phyloP scores from a whole-genome alignment of 2,113 vertebrate species.

The Anas platyrhynchos region DNA sequence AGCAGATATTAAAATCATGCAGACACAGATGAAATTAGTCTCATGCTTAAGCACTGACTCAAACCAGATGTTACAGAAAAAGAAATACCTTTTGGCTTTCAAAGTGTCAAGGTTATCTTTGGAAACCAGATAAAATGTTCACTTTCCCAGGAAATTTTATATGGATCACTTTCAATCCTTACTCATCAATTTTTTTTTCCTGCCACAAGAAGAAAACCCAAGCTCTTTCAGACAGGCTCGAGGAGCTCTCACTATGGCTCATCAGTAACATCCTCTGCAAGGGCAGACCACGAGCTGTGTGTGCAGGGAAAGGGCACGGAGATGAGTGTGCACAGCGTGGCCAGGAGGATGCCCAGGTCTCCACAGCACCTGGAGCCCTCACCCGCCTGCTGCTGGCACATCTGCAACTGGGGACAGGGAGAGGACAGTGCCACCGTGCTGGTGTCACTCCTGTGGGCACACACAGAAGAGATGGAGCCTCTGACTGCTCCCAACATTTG shows the following conservation, averaged over 20 bases:
- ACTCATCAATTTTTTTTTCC: not conserved
- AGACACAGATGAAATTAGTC: constrained; percentile 38
- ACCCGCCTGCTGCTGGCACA: not conserved
- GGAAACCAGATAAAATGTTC: constrained; percentile 47
- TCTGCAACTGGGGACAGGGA: not conserved
- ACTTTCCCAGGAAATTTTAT: constrained; percentile 43
- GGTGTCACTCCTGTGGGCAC: accelerated
- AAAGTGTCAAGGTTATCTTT: constrained; percentile 51
- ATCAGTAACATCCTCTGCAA: accelerated
- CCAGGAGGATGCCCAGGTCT: not conserved
- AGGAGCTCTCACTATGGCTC: not conserved
- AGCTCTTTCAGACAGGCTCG: not conserved
- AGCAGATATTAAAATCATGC: constrained; percentile 42
- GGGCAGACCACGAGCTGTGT: accelerated
- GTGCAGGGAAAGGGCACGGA: not conserved
- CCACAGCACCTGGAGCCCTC: not conserved
- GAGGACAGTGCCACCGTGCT: accelerated
- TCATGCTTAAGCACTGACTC: constrained; percentile 49
- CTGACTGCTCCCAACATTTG: not conserved
- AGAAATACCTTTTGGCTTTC: constrained; percentile 57
- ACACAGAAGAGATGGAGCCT: not conserved
- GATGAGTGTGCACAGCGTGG: too few relatives aligned
- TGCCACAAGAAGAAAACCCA: not conserved
- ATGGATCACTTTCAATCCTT: constrained; percentile 2
- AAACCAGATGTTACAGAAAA: constrained; percentile 16